These are phyloP conservation scores for Meriones psammophilus DNA, from an alignment of 2,797 vertebrate species.

Conservation along the genomic window DNA sequence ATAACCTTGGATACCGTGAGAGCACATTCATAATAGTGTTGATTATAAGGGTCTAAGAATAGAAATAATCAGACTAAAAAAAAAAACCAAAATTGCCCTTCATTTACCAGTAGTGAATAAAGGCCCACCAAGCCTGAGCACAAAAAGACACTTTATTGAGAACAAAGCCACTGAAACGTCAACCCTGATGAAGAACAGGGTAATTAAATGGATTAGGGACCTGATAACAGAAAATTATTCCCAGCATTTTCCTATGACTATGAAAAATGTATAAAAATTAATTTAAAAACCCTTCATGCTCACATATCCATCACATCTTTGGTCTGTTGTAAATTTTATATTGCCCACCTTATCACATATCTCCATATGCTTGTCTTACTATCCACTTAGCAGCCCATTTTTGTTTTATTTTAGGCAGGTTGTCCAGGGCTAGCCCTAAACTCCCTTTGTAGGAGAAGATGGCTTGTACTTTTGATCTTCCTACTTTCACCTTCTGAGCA, in stretches of 20 bases:
- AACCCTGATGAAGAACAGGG: not conserved
- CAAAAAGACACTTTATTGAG: not conserved
- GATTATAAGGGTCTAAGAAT: constrained; percentile 87
- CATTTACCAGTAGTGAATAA: not conserved
- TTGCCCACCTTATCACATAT: not conserved
- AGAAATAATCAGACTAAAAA: constrained; percentile 81
- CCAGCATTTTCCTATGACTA: not conserved
- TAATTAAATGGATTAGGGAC: not conserved
- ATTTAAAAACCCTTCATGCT: not conserved
- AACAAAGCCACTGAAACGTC: not conserved
- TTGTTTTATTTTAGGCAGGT: not conserved
- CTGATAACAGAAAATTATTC: not conserved
- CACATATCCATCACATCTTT: not conserved
- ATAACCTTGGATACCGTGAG: constrained; percentile 78
- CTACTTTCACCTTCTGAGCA: not conserved
- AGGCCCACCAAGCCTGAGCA: not conserved
- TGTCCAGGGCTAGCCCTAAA: not conserved
- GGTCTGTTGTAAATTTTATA: not conserved
- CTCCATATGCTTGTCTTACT: not conserved
- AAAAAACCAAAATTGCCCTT: constrained; percentile 79
- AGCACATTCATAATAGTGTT: constrained; percentile 85
- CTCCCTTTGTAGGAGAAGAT: not conserved
- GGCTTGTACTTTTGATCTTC: not conserved
- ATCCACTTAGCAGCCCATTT: not conserved
- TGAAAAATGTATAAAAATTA: not conserved